Conservation (phyloP, 1,140 invertebrate genomes). For the Diprion similis region DNA sequence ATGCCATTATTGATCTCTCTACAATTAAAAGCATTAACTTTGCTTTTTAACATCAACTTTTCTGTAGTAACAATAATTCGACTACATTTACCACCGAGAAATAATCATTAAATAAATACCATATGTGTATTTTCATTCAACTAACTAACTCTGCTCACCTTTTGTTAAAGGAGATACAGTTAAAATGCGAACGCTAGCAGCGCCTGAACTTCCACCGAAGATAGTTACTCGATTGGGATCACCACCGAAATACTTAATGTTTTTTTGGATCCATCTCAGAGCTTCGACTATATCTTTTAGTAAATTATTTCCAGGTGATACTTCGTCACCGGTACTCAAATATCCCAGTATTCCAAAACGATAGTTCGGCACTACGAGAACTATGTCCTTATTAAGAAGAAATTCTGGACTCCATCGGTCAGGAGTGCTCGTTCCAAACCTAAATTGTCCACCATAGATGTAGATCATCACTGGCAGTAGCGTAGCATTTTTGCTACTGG, state of each 20-base stretch:
- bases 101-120: no score
- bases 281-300: slow-evolving; percentile 71
- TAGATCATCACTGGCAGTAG: slow-evolving; percentile 27
- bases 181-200: slow-evolving; percentile 57
- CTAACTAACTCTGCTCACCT: background rate
- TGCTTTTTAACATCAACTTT: no score
- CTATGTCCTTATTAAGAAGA: slow-evolving; percentile 26
- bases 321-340: slow-evolving; percentile 60
- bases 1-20: no score
- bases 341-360: slow-evolving; percentile 64
- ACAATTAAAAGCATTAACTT: no score
- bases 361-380: slow-evolving; percentile 18
- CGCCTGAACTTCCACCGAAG: slow-evolving; percentile 68
- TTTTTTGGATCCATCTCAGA: slow-evolving; percentile 68
- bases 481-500: background rate
- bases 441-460: slow-evolving; percentile 26
- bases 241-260: slow-evolving; percentile 73
- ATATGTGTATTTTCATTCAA: background rate
- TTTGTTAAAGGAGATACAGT: slow-evolving; percentile 53
- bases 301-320: slow-evolving; percentile 73
- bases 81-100: no score
- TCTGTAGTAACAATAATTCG: no score
- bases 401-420: slow-evolving; percentile 43
- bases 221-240: slow-evolving; percentile 67
- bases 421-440: background rate